phyloP scores from a whole-genome alignment of 2,888 invertebrate species.

The Paralinhomoeus sp. region DNA sequence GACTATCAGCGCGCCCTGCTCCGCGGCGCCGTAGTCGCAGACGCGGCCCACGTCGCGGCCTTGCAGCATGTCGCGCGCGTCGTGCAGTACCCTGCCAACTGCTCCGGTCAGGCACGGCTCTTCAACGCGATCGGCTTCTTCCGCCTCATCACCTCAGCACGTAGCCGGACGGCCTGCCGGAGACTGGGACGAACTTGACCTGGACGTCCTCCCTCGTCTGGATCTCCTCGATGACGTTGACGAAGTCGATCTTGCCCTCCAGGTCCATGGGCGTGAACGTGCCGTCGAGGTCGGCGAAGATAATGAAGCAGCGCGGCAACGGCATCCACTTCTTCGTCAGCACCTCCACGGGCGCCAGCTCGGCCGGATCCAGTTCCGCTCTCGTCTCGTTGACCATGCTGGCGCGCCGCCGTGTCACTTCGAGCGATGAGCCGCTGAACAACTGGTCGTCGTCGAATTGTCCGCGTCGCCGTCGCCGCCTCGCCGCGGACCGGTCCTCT shows the following conservation, averaged over 20 bases:
- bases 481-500: too few species aligned
- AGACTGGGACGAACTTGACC: constrained; percentile 5
- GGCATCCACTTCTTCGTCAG: not conserved
- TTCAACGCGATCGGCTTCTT: too few species aligned
- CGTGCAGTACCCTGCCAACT: constrained; percentile 5
- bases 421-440: too few species aligned
- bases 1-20: constrained; percentile 5
- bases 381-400: too few species aligned
- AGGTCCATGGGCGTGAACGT: constrained; percentile 5
- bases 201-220: not conserved
- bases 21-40: constrained; percentile 4
- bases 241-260: constrained; percentile 1
- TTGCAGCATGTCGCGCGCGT: constrained; percentile 1
- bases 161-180: constrained; percentile 5
- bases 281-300: constrained; percentile 5
- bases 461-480: too few species aligned
- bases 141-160: too few species aligned
- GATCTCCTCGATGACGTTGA: not conserved
- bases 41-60: not conserved
- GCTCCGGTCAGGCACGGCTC: too few species aligned
- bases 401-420: too few species aligned
- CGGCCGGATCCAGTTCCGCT: too few species aligned
- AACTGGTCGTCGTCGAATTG: too few species aligned
- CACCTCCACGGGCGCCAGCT: too few species aligned
- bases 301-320: not conserved